These are phyloP conservation scores for Cassiopea andromeda DNA, from an alignment of 30 jellyfish, hydroid and myxozoan species.

Conservation along the genomic window DNA sequence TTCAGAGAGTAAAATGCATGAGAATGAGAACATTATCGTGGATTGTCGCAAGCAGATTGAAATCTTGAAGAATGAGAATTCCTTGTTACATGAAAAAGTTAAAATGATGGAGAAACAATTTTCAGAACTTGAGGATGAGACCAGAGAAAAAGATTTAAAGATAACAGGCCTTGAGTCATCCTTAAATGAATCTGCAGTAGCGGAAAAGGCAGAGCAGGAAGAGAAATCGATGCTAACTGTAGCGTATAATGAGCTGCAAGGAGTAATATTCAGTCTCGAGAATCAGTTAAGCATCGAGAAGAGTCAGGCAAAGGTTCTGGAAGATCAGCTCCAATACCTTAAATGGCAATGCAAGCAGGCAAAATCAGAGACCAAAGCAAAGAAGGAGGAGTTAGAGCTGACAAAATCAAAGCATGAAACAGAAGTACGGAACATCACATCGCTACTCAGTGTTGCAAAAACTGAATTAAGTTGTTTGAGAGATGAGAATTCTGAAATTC, in stretches of 20 bases:
- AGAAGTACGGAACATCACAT: slow-evolving; percentile 27
- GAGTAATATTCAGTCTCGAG: slow-evolving; percentile 40
- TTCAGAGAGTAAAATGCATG: slow-evolving; percentile 4
- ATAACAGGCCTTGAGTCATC: slow-evolving; percentile 5
- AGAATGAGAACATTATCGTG: background rate
- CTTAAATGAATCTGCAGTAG: background rate
- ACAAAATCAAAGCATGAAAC: slow-evolving; percentile 35
- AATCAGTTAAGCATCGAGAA: slow-evolving; percentile 60
- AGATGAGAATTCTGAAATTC: slow-evolving; percentile 36
- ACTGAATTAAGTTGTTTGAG: slow-evolving; percentile 45
- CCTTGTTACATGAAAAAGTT: background rate
- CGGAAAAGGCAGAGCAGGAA: background rate
- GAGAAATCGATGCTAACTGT: slow-evolving; percentile 20
- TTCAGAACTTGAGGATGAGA: background rate
- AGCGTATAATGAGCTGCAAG: slow-evolving; percentile 58
- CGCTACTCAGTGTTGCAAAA: slow-evolving; percentile 47
- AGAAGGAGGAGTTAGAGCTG: slow-evolving; percentile 14
- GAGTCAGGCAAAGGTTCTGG: slow-evolving; percentile 46
- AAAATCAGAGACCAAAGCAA: slow-evolving; percentile 28
- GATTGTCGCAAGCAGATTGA: background rate
- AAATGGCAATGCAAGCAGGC: slow-evolving; percentile 74
- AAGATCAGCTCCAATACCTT: slow-evolving; percentile 35
- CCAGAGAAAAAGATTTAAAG: background rate
- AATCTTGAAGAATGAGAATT: slow-evolving; percentile 1
- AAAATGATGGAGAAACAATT: background rate